Percentiles rank a stretch among this genome's conserved stretches.
Evolutionary conservation across 2,888 invertebrate genomes (phyloP).

Genomic region (Brachypalpus laphriformis): DNA sequence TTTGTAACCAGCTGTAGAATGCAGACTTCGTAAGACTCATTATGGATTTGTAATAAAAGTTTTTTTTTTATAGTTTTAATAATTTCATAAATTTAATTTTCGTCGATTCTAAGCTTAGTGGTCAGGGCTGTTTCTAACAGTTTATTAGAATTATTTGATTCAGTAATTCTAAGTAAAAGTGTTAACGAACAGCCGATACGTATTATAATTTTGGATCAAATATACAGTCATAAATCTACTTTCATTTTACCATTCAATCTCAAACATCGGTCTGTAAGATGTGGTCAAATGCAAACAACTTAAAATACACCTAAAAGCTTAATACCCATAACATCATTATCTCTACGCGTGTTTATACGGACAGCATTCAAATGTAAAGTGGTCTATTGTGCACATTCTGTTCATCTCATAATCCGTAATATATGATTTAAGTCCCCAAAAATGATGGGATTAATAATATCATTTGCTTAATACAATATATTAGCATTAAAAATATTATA

Average conservation of each 20-base stretch:
- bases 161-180: too few relatives aligned
- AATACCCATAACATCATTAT: slow-evolving; percentile 3
- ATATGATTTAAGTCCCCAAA: slow-evolving; percentile 16
- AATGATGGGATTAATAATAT: slow-evolving; percentile 26
- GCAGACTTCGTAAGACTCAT: too few relatives aligned
- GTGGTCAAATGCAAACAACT: neutral
- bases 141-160: too few relatives aligned
- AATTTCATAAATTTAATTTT: too few relatives aligned
- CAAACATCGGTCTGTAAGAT: neutral
- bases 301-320: neutral
- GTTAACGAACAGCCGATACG: too few relatives aligned
- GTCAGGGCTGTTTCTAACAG: too few relatives aligned
- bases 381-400: slow-evolving; percentile 10
- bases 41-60: too few relatives aligned
- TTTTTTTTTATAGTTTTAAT: too few relatives aligned
- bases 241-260: neutral
- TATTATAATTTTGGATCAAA: too few relatives aligned
- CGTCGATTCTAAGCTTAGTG: too few relatives aligned
- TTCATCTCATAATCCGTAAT: slow-evolving; percentile 13
- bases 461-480: slow-evolving; percentile 23
- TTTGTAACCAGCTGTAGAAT: too few relatives aligned
- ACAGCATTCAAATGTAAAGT: slow-evolving; percentile 22
- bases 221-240: neutral
- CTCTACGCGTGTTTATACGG: slow-evolving; percentile 26
- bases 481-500: neutral